phyloP scores from a whole-genome alignment of 1,140 invertebrate genomes.

The Spodoptera litura region DNA sequence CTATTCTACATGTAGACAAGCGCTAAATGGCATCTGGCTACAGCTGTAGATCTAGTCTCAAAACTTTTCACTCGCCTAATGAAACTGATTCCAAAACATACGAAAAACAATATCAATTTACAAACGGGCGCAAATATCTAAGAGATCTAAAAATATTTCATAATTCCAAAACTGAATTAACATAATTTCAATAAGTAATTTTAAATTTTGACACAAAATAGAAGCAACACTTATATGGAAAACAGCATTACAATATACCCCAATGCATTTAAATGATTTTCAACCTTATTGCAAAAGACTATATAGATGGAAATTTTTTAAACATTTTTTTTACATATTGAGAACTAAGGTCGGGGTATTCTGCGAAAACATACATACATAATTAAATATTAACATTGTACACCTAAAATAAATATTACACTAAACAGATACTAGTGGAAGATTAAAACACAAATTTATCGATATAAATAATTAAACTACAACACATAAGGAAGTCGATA shows the following conservation, averaged over 20 bases:
- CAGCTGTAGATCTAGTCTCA: no score
- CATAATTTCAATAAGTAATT: conserved; percentile 25
- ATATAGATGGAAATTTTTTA: no score
- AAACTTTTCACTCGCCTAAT: no score
- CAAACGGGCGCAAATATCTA: conserved; percentile 32
- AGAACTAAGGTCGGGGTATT: not conserved
- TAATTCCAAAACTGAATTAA: conserved; percentile 25
- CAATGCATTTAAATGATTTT: no score
- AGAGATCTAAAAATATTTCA: conserved; percentile 40
- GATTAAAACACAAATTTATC: not conserved
- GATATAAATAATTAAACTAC: conserved; percentile 27
- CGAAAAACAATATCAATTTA: not conserved
- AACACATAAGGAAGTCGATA: conserved; percentile 3
- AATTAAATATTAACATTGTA: conserved; percentile 3
- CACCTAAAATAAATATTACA: conserved; percentile 21
- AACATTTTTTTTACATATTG: no score
- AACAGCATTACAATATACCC: no score
- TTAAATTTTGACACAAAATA: conserved; percentile 41
- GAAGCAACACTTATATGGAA: conserved; percentile 1
- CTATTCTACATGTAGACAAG: no score
- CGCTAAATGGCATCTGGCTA: no score
- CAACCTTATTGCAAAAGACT: no score
- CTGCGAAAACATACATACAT: not conserved
- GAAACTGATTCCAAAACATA: not conserved
- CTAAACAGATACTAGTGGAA: conserved; percentile 10